phyloP scores from a whole-genome alignment of 2,113 vertebrate species.

The Odocoileus hemionus region DNA sequence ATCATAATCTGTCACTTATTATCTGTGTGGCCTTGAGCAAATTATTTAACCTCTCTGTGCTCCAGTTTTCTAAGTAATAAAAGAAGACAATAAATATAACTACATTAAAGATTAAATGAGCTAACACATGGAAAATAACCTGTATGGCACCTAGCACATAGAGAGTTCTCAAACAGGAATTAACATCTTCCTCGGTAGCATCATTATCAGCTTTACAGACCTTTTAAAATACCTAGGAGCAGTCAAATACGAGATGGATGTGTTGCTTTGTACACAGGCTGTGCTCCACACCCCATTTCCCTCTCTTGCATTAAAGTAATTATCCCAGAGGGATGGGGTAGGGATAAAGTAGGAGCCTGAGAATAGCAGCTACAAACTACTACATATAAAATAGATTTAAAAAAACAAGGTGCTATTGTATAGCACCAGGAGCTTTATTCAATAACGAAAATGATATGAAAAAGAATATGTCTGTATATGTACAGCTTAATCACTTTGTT shows the following conservation, averaged over 20 bases:
- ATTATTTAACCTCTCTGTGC: not conserved
- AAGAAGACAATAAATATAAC: not conserved
- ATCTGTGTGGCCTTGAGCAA: not conserved
- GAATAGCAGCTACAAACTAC: not conserved
- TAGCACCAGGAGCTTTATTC: not conserved
- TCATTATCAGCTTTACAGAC: not conserved
- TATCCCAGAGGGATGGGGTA: not conserved
- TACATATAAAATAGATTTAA: not conserved
- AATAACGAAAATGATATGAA: not conserved
- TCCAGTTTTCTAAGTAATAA: slow-evolving; percentile 9
- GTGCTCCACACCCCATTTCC: not conserved
- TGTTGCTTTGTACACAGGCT: not conserved
- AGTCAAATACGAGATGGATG: not conserved
- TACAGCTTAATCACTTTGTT: not conserved
- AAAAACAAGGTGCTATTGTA: not conserved
- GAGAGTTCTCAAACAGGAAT: not conserved
- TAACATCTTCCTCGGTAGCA: not conserved
- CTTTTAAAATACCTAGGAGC: not conserved
- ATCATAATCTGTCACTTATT: not conserved
- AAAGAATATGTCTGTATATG: not conserved
- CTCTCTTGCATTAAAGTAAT: not conserved
- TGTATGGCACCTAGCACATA: not conserved
- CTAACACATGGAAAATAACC: not conserved
- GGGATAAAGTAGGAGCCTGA: not conserved
- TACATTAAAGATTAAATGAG: not conserved